Percentiles rank a stretch among this genome's conserved stretches.
These are phyloP conservation scores for Sebastes variabilis DNA, from an alignment of 2,797 vertebrate genomes.

Conservation along the genomic window DNA sequence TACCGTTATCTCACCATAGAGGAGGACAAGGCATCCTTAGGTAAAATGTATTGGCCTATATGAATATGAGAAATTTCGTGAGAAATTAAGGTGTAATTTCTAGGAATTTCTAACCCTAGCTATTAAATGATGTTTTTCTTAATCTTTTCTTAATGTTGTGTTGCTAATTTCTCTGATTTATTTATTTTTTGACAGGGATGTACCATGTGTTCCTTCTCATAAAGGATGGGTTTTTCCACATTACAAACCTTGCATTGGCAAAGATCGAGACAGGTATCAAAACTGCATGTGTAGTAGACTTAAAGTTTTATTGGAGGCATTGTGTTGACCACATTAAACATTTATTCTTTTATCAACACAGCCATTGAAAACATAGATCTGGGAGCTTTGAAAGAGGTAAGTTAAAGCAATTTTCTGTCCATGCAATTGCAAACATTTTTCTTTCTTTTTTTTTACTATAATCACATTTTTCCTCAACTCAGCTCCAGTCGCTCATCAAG, in stretches of 20 bases:
- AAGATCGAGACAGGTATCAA: constrained; percentile 88
- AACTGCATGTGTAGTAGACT: not conserved
- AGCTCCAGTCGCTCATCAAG: constrained; percentile 90
- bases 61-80: not conserved
- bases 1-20: constrained; percentile 85
- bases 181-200: constrained; percentile 76
- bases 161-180: not conserved
- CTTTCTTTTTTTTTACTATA: not conserved
- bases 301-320: not conserved
- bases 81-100: not conserved
- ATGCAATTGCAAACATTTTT: not conserved
- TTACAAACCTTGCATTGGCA: constrained; percentile 88
- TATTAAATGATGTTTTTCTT: not conserved
- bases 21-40: constrained; percentile 79
- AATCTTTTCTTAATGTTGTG: not conserved
- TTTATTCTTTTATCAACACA: constrained; percentile 53
- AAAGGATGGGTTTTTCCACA: constrained; percentile 88
- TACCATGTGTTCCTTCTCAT: constrained; percentile 89
- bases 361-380: constrained; percentile 88
- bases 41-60: constrained; percentile 64
- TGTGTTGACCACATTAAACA: not conserved
- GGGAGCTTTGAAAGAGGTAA: constrained; percentile 84
- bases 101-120: not conserved
- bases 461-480: constrained; percentile 7
- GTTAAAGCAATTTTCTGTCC: not conserved